These are phyloP conservation scores for Tinamus guttatus DNA, from an alignment of 2,113 vertebrate species.

Conservation along the genomic window DNA sequence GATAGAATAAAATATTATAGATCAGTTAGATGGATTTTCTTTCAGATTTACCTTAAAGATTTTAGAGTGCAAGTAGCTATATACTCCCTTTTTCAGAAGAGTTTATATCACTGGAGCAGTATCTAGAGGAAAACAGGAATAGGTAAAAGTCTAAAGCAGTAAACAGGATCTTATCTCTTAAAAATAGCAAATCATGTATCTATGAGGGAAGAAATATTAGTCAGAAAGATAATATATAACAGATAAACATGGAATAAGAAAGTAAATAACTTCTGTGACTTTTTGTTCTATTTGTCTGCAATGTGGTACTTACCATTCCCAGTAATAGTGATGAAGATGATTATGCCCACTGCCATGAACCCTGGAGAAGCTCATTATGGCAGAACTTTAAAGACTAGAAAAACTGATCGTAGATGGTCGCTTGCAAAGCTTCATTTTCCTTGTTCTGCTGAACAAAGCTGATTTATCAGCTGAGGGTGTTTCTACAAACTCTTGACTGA, in stretches of 20 bases:
- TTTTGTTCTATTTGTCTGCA: not conserved
- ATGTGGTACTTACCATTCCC: not conserved
- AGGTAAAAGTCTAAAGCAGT: not conserved
- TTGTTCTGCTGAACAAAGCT: not conserved
- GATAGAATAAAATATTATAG: not conserved
- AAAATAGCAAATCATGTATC: not conserved
- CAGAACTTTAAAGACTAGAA: not conserved
- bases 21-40: not conserved
- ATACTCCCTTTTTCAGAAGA: not conserved
- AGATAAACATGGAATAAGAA: too few species aligned
- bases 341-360: not conserved
- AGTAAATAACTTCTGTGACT: not conserved
- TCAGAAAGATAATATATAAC: not conserved
- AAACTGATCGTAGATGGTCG: not conserved
- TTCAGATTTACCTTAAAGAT: not conserved
- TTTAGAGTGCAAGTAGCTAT: not conserved
- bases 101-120: not conserved
- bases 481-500: too few species aligned
- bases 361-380: not conserved
- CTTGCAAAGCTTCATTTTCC: not conserved
- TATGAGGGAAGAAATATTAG: not conserved
- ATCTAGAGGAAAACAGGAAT: not conserved
- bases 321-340: not conserved
- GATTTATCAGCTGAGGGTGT: too few species aligned
- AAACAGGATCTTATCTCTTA: not conserved